A percentile compares a stretch with the other conserved stretches of the same genome.
phyloP scores from a whole-genome alignment of 2,113 vertebrate genomes.

The Mustela nigripes region DNA sequence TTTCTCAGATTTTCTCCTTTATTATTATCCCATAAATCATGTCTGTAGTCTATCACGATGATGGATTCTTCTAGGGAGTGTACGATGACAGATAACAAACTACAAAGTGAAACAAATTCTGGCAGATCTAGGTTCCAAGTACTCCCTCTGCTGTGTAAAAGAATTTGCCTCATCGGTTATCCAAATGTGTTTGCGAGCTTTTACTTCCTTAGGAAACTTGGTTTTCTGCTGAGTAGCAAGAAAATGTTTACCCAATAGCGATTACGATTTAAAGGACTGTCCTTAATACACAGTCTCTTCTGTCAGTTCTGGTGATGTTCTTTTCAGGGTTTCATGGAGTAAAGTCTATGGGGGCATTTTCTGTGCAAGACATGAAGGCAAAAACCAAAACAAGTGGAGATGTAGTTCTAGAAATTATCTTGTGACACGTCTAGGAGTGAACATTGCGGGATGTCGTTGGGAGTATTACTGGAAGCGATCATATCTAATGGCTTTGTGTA shows the following conservation, averaged over 20 bases:
- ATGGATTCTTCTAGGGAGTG: background rate
- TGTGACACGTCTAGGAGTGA: background rate
- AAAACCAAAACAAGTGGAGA: background rate
- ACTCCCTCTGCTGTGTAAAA: constrained; percentile 77
- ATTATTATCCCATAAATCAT: background rate
- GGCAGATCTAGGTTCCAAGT: constrained; percentile 77
- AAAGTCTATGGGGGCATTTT: constrained; percentile 63
- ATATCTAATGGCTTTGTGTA: background rate
- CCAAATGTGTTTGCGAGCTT: constrained; percentile 83
- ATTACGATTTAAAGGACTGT: constrained; percentile 80
- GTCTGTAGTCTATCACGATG: background rate
- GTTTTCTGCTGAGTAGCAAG: constrained; percentile 71
- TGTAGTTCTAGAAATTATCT: background rate
- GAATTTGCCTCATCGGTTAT: constrained; percentile 80
- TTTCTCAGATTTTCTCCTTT: background rate
- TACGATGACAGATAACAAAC: constrained; percentile 62
- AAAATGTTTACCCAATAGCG: constrained; percentile 78
- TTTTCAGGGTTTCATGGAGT: constrained; percentile 77
- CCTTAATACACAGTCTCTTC: constrained; percentile 71
- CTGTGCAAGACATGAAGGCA: background rate
- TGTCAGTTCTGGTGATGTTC: constrained; percentile 75
- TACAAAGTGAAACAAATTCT: constrained; percentile 79
- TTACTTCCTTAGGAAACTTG: constrained; percentile 75
- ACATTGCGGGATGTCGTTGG: background rate
- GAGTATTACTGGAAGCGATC: background rate